These are phyloP conservation scores for Lepidocolaptes lacrymiger DNA, from an alignment of 2,797 vertebrate species.

Conservation along the genomic window DNA sequence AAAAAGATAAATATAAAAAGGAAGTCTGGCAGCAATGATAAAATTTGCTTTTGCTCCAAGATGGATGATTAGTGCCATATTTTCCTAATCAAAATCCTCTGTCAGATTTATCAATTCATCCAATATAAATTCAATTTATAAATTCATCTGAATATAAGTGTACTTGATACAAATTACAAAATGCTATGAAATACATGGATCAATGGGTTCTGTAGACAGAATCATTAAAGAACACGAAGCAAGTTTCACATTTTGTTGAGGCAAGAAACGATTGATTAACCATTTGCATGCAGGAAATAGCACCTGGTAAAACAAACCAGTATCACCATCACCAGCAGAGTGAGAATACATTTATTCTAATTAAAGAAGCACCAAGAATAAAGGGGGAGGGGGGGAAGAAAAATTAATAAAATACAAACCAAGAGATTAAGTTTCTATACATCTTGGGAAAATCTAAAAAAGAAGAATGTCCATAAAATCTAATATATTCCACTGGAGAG, in stretches of 20 bases:
- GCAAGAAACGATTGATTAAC: background rate
- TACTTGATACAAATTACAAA: background rate
- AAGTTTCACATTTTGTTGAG: background rate
- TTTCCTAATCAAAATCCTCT: background rate
- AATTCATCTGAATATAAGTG: background rate
- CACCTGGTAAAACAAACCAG: background rate
- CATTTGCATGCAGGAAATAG: background rate
- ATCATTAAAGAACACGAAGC: background rate
- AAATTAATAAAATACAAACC: background rate
- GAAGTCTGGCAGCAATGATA: background rate
- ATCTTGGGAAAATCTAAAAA: background rate
- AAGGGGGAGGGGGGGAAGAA: accelerated
- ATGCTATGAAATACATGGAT: background rate
- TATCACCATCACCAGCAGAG: background rate
- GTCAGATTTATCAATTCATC: background rate
- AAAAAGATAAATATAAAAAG: background rate
- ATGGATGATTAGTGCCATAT: background rate
- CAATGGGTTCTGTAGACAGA: background rate
- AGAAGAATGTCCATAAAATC: background rate
- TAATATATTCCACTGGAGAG: background rate
- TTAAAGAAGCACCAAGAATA: background rate
- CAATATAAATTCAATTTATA: background rate
- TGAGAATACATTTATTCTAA: background rate
- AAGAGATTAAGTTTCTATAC: background rate
- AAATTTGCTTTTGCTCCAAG: background rate